Evolutionary conservation across 2,797 vertebrate genomes (phyloP), one percentile per base, ranked within the genome.

Genomic region (Notolabrus celidotus): DNA sequence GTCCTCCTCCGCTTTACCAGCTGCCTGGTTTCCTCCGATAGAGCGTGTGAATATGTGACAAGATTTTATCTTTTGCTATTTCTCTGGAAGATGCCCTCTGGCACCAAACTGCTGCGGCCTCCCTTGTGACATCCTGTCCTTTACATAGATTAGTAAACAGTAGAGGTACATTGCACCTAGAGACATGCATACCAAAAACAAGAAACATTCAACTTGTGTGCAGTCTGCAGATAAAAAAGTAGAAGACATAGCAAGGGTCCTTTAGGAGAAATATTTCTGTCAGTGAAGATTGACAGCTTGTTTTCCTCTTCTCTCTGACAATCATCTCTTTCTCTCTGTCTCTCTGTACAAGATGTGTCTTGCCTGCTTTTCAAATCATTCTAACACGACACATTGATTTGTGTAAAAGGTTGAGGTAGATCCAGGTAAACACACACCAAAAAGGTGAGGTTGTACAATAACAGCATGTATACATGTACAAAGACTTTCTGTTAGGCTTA

Each of bases 1-100:
- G 25, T 85, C 62, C 73, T 86, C 86, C 79, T 86, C 83, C 67
- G 75, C 85, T 84, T 86, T 55, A 71, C 83, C 86, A 84, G 84
- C 86, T 77, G 82, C 83, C 85, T 82, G 79, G 79, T 86, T 70
- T 76, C 77, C 55, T 71, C 80, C 71, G 67, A 79, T 71, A 80
- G 74, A 86, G 73, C 7, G 56, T 79, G 65, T 81, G 78, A 83
- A 82, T 83, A 67, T 84, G 77, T 82, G 74, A 86, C 72, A 76
- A 87, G 71, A 77, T 83, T 81, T 78, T 72, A 55, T 79, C 81
- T 80, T 80, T 84, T 19, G 54, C 77, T 82, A 19, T 22, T 46
- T 46, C 38, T 60, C 57, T 38, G 0, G 55, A 85, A 71, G 80
- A 67, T 66, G 77, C 56, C 69, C 47, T 47, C 60, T 72, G 46